Base-by-base conservation (phyloP, 2,113 vertebrate genomes). In the Cinclus mexicanus region DNA sequence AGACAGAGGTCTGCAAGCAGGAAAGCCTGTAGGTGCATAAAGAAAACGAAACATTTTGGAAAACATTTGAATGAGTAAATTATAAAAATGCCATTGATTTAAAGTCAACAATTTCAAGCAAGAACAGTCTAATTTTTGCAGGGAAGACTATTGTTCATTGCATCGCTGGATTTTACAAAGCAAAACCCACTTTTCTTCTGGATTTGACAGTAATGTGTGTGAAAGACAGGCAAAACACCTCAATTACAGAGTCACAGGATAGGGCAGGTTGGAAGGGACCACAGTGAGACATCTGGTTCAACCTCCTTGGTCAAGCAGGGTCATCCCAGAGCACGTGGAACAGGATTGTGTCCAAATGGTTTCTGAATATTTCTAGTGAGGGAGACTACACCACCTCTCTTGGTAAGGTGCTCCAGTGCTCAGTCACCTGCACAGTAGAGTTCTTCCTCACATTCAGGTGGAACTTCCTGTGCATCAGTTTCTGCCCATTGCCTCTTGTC, bases 371-470 rank as follows among this genome's bases (percentile, higher is more conserved):
- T 10, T 49, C 21, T 21, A 42, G 14, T 76, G n/a, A 49, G 25
- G 31, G 55, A 83, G 4, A 49, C n/a, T 41, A 20, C 29, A 47
- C 55, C 35, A 1, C 14, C 21, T 83, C n/a, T 55, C 13, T 55
- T 12, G 17, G 25, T 17, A 31, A 47, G 8, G 14, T 53, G n/a
- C 41, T 55, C 41, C 46, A 76, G 39, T 22, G 61, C 29, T 29
- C 0, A 0, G 14, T 35, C 18, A 35, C 7, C 37, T 0, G 0
- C 39, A 19, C 8, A 12, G 17, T 19, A 42, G 18, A 41, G 11
- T 25, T 83, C 39, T 75, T 41, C 33, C 29, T 61, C 21, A 8
- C 18, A 31, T 26, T 55, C 41, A 49, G 11, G 25, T 49, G n/a
- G 21, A 69, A 35, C 12, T 69, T 55, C 9, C 35, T 26, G 10